Evolutionary conservation across 2,888 invertebrate genomes (phyloP).

Genomic region (Frankliniella fusca): DNA sequence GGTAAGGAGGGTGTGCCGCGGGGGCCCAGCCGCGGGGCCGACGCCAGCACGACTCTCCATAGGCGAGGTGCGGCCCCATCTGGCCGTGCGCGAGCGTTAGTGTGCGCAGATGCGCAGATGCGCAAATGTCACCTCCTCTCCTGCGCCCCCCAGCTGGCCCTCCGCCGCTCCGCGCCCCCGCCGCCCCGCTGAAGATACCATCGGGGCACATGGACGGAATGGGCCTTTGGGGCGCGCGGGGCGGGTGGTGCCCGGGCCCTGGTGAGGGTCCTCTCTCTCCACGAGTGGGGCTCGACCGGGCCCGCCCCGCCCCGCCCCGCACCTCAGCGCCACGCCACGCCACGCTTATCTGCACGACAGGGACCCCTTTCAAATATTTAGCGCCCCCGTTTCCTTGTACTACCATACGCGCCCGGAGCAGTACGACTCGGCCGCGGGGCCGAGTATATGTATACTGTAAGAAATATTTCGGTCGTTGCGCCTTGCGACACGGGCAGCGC

Average conservation of each 20-base stretch:
- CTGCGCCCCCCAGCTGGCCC: background rate
- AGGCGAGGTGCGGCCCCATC: background rate
- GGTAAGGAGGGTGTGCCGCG: background rate
- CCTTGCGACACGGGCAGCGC: too few relatives aligned
- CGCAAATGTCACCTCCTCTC: too few relatives aligned
- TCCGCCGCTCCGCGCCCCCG: too few relatives aligned
- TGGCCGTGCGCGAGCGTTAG: background rate
- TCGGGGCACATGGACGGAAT: background rate
- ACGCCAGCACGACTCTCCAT: background rate
- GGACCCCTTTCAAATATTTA: conserved; percentile 3
- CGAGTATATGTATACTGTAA: too few relatives aligned
- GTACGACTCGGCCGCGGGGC: too few relatives aligned
- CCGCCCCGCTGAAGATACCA: conserved; percentile 2
- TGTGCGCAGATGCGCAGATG: too few relatives aligned
- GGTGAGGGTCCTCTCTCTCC: background rate
- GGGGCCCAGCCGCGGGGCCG: background rate
- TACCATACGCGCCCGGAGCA: background rate
- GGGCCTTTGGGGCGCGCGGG: too few relatives aligned
- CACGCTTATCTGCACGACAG: conserved; percentile 1
- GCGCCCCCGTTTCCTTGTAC: background rate
- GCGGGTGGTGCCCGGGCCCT: too few relatives aligned
- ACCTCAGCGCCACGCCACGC: background rate
- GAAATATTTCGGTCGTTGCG: too few relatives aligned
- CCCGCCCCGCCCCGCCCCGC: background rate
- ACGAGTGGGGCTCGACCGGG: background rate